phyloP scores from a whole-genome alignment of 2,113 vertebrate species.

The Arizona elegans region DNA sequence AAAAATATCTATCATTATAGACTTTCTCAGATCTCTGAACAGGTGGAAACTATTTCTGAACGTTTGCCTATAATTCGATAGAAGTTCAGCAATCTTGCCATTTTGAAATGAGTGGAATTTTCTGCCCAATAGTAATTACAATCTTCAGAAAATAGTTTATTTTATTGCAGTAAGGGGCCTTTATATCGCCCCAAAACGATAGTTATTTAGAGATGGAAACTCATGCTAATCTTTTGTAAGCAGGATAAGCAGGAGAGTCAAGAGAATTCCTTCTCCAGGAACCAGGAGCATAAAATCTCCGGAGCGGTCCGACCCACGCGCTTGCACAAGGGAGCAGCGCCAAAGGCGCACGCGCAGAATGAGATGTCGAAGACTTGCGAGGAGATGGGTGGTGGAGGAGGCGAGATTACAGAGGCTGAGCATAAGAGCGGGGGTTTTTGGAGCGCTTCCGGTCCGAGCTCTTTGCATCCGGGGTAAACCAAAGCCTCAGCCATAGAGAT shows the following conservation, averaged over 20 bases:
- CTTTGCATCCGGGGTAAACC: neutral
- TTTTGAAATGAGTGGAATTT: neutral
- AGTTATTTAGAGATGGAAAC: neutral
- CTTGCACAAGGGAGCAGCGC: neutral
- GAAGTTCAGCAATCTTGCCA: neutral
- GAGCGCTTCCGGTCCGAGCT: rapidly evolving
- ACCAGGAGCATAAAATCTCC: neutral
- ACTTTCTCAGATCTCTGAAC: neutral
- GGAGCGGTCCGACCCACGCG: neutral
- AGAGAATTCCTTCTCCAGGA: neutral
- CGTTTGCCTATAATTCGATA: neutral
- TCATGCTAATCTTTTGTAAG: neutral
- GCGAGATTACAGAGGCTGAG: neutral
- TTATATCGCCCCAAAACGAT: neutral
- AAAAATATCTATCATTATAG: neutral
- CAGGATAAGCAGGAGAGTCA: neutral
- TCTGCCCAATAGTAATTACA: neutral
- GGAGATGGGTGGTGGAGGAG: rapidly evolving
- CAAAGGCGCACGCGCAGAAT: neutral
- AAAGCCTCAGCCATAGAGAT: neutral
- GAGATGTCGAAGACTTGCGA: rapidly evolving
- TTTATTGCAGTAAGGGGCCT: neutral
- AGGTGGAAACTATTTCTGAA: neutral
- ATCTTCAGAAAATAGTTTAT: neutral
- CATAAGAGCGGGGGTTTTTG: no score